phyloP scores from a whole-genome alignment of 2,888 invertebrate genomes.

The Drosophila koepferae region DNA sequence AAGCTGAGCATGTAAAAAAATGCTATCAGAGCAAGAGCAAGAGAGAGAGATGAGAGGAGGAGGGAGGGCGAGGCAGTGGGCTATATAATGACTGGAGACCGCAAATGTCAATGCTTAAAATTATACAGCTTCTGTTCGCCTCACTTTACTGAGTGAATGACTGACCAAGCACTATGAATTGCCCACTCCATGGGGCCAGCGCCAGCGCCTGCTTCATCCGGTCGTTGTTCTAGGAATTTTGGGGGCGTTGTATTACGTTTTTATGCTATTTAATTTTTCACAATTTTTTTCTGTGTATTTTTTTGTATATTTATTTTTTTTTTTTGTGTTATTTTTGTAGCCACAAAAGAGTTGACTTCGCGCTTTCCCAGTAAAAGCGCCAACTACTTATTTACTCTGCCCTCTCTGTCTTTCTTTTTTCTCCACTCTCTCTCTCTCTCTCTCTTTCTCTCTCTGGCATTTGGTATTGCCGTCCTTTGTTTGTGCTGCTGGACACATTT shows the following conservation, averaged over 20 bases:
- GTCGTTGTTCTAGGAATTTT: conserved; percentile 56
- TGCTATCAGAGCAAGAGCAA: conserved; percentile 1
- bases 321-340: conserved; percentile 41
- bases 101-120: conserved; percentile 80
- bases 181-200: background rate
- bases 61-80: background rate
- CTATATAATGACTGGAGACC: conserved; percentile 77
- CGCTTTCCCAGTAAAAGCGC: conserved; percentile 61
- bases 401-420: background rate
- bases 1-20: conserved; percentile 35
- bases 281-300: conserved; percentile 37
- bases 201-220: conserved; percentile 1
- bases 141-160: conserved; percentile 28
- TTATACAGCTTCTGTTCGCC: conserved; percentile 67
- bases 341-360: conserved; percentile 69
- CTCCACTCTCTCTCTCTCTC: background rate
- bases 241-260: conserved; percentile 73
- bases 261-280: conserved; percentile 77
- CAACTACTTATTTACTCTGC: conserved; percentile 63
- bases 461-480: conserved; percentile 54
- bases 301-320: conserved; percentile 10
- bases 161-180: background rate
- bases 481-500: conserved; percentile 73
- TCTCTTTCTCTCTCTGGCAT: background rate
- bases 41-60: conserved; percentile 2